Conservation (phyloP, 1,140 invertebrate species). For the Acyrthosiphon pisum region DNA sequence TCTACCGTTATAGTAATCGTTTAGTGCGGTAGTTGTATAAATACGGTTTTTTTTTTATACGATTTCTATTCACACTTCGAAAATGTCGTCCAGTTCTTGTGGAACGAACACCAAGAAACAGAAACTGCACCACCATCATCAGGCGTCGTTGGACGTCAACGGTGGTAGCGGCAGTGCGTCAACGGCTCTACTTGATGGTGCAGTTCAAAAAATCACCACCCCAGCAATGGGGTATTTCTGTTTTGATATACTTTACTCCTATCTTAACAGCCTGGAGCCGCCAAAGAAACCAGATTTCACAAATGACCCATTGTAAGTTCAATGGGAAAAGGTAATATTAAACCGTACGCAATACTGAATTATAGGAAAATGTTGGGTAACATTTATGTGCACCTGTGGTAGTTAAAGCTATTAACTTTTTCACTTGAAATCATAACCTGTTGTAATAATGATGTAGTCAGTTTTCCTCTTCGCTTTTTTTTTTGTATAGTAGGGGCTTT, state of each 20-base stretch:
- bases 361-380: slow-evolving; percentile 40
- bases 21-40: background rate
- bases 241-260: slow-evolving; percentile 95
- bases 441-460: background rate
- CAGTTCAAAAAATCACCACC: slow-evolving; percentile 76
- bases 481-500: background rate
- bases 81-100: slow-evolving; percentile 86
- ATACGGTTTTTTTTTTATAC: background rate
- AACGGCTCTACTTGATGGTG: background rate
- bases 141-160: slow-evolving; percentile 32
- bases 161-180: slow-evolving; percentile 45
- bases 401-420: background rate
- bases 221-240: slow-evolving; percentile 98
- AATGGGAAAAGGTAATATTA: slow-evolving; percentile 49
- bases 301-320: slow-evolving; percentile 93
- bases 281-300: slow-evolving; percentile 89
- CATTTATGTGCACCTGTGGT: slow-evolving; percentile 14
- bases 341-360: background rate
- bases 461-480: slow-evolving; percentile 56
- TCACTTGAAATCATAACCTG: background rate
- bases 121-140: slow-evolving; percentile 49
- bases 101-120: slow-evolving; percentile 86
- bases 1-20: background rate
- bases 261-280: slow-evolving; percentile 89
- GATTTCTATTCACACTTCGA: background rate